These are phyloP conservation scores for Phaethon lepturus DNA, from an alignment of 2,113 vertebrate genomes.

Conservation along the genomic window DNA sequence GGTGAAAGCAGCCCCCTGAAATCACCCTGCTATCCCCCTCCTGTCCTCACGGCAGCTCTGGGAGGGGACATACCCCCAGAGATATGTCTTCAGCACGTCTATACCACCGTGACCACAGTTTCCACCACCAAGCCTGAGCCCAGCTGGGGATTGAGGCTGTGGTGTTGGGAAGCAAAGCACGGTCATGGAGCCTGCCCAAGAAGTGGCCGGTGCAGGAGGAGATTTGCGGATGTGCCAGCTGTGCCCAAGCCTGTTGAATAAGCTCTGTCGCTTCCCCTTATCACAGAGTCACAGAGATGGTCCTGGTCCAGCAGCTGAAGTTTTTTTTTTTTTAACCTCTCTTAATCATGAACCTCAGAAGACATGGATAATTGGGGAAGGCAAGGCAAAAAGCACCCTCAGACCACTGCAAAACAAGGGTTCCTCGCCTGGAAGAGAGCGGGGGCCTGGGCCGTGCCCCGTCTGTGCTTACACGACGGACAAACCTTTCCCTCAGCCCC, in stretches of 20 bases:
- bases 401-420: neutral
- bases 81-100: neutral
- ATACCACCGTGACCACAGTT: neutral
- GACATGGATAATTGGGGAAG: rapidly evolving
- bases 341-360: neutral
- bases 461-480: rapidly evolving
- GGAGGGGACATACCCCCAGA: too few species aligned
- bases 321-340: neutral
- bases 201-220: neutral
- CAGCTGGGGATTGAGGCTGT: neutral
- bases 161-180: neutral
- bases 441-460: neutral
- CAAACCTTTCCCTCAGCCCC: neutral
- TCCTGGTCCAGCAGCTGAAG: neutral
- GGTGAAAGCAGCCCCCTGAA: neutral
- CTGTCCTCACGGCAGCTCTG: neutral
- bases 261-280: neutral
- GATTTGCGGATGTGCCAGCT: neutral
- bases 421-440: neutral
- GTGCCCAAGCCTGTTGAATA: neutral
- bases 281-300: neutral
- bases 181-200: neutral
- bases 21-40: neutral
- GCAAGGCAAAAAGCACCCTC: neutral
- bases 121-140: neutral